Conservation (phyloP, 2,888 invertebrate species). For the Heteromurus nitidus region DNA sequence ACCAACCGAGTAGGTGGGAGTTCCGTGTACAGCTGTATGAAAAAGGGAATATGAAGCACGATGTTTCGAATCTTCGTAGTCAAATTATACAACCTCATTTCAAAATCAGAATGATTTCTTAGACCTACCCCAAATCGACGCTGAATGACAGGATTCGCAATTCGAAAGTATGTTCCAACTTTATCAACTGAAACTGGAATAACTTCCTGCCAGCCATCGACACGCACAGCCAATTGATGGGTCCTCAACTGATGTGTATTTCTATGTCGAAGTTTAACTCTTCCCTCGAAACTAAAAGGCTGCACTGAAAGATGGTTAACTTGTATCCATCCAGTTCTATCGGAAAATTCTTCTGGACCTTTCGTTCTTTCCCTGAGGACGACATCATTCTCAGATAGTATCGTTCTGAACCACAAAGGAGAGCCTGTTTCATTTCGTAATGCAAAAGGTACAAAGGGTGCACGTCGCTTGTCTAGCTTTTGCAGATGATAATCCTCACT, state of each 20-base stretch:
- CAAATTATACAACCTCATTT: too few species aligned
- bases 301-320: slow-evolving; percentile 86
- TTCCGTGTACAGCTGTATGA: slow-evolving; percentile 72
- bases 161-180: slow-evolving; percentile 95
- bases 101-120: too few species aligned
- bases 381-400: slow-evolving; percentile 78
- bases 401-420: slow-evolving; percentile 88
- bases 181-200: slow-evolving; percentile 95
- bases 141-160: slow-evolving; percentile 76
- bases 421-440: slow-evolving; percentile 94
- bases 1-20: slow-evolving; percentile 85
- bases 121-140: slow-evolving; percentile 63
- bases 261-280: slow-evolving; percentile 83
- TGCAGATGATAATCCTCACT: slow-evolving; percentile 79
- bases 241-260: slow-evolving; percentile 86
- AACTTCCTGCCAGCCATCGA: slow-evolving; percentile 92
- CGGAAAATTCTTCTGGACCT: slow-evolving; percentile 29
- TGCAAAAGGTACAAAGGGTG: slow-evolving; percentile 96
- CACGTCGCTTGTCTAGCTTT: slow-evolving; percentile 83
- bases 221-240: slow-evolving; percentile 91
- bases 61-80: neutral
- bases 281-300: slow-evolving; percentile 90
- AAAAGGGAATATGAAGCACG: slow-evolving; percentile 16
- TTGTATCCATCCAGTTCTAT: slow-evolving; percentile 79
- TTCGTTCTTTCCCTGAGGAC: slow-evolving; percentile 52